Base-by-base conservation (phyloP, 2,113 vertebrate genomes). In the Paraplagusia blochii region DNA sequence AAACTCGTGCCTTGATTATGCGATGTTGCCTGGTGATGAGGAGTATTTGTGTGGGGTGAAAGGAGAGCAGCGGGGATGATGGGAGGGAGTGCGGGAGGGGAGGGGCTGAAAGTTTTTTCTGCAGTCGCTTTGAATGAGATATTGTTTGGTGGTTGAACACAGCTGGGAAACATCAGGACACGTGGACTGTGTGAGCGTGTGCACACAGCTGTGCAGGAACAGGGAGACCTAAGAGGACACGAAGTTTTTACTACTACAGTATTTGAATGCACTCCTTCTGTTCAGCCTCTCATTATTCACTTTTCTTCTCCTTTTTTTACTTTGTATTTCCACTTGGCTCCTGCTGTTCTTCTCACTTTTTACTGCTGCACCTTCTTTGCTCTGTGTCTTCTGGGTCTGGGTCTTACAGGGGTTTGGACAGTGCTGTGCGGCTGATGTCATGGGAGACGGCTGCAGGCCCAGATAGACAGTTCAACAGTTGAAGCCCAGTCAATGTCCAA, bases 91-190 rank as follows among this genome's bases (percentile, higher is more conserved):
- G 51, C 2, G 43, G 48, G 54, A 68, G 75, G 63, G 75, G 68
- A 74, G 73, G 54, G 68, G 72, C 64, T 48, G 63, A 43, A 39
- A 68, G 66, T 19, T 15, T 43, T 43, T 43, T 43, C 43, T 44
- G 81, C 68, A 68, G 81, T 81, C 74, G 69, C 77, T 83, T 82
- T 90, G 85, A 91, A 91, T 90, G 87, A 88, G 86, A 90, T 85
- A 90, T 90, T 91, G 87, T 91, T 88, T 86, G 65, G 79, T 76
- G 73, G 69, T 81, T 85, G 77, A 90, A 77, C 84, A 88, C 88
- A 90, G 89, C 90, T 92, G 90, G 89, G 83, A 89, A 86, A 85
- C 88, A 91, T 90, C 89, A 91, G 81, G 85, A 81, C 76, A 74
- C 69, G 64, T 77, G 57, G 60, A 67, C 81, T 61, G 67, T 52